phyloP scores from a whole-genome alignment of 1,140 invertebrate genomes.

The Cydia splendana region DNA sequence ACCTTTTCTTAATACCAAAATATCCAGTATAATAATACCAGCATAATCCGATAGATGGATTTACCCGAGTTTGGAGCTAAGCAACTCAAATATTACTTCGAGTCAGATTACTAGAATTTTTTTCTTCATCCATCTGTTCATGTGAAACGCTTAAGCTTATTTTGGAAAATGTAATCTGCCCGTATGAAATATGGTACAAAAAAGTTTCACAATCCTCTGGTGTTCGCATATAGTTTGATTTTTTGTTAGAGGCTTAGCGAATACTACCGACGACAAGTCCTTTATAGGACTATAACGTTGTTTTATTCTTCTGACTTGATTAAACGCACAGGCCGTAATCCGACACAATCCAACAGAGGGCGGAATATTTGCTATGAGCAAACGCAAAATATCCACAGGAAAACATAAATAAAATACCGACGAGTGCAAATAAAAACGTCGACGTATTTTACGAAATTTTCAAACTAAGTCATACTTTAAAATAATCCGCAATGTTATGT shows the following conservation, averaged over 20 bases:
- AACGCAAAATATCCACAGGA: slow-evolving; percentile 20
- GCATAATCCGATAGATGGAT: too few relatives aligned
- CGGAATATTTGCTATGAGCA: slow-evolving; percentile 21
- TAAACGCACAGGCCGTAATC: slow-evolving; percentile 16
- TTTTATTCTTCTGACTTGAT: slow-evolving; percentile 21
- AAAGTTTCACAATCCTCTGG: neutral
- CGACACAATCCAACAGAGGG: slow-evolving; percentile 5
- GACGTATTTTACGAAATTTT: neutral
- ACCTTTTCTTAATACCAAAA: too few relatives aligned
- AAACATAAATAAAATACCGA: slow-evolving; percentile 14
- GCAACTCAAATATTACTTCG: too few relatives aligned
- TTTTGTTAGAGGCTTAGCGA: neutral
- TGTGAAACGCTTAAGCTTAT: too few relatives aligned
- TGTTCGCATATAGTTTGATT: neutral
- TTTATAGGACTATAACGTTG: slow-evolving; percentile 9
- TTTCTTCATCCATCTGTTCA: too few relatives aligned
- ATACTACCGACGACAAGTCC: neutral
- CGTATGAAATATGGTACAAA: too few relatives aligned
- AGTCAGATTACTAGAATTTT: neutral
- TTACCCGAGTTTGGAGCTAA: too few relatives aligned
- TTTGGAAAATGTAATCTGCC: too few relatives aligned
- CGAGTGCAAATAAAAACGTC: slow-evolving; percentile 1
- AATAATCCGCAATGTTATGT: neutral
- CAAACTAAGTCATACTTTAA: neutral
- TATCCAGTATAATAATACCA: too few relatives aligned